Evolutionary conservation across 1,140 invertebrate species (phyloP).

Genomic region (Spodoptera frugiperda): DNA sequence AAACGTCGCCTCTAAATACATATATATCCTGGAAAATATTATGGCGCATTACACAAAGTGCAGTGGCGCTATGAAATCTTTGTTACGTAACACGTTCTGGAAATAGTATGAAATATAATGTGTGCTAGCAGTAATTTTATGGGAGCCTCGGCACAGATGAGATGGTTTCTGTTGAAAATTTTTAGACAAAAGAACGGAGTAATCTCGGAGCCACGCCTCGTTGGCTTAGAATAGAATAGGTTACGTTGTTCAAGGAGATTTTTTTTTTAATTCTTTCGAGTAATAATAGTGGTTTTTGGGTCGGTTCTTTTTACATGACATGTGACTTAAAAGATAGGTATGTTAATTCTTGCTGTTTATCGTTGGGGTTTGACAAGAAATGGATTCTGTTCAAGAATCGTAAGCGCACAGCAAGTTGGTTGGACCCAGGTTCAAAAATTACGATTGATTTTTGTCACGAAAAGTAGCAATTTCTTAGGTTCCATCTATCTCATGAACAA

Average conservation of each 20-base stretch:
- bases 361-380: too few species aligned
- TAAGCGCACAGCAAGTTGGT: too few species aligned
- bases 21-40: slow-evolving; percentile 38
- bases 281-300: too few species aligned
- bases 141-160: slow-evolving; percentile 3
- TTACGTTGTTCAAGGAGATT: background rate
- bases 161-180: slow-evolving; percentile 17
- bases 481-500: too few species aligned
- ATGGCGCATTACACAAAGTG: slow-evolving; percentile 40
- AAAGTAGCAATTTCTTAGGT: too few species aligned
- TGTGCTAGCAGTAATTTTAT: slow-evolving; percentile 29
- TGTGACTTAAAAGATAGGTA: too few species aligned
- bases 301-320: too few species aligned
- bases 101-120: slow-evolving; percentile 16
- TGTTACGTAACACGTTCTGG: slow-evolving; percentile 24
- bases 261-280: background rate
- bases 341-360: too few species aligned
- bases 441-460: too few species aligned
- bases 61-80: slow-evolving; percentile 27
- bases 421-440: too few species aligned
- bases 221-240: background rate
- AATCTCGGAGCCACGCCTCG: background rate
- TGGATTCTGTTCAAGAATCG: too few species aligned
- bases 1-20: slow-evolving; percentile 11
- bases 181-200: slow-evolving; percentile 4